Base-by-base conservation (phyloP, 2,113 vertebrate species). In the Sturnira hondurensis region DNA sequence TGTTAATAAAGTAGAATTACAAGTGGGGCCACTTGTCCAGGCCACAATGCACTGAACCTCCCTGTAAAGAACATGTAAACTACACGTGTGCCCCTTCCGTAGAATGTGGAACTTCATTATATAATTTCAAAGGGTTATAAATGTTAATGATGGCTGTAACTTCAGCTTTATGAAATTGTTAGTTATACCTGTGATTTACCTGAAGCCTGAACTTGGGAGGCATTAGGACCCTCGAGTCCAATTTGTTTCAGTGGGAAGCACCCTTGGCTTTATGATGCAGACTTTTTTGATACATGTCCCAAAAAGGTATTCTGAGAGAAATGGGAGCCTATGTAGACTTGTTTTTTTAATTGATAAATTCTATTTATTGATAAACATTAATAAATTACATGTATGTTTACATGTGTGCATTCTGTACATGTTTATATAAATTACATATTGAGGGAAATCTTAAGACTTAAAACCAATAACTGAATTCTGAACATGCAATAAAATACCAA, bases 341-440 rank as follows among this genome's bases (percentile, higher is more conserved):
- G 43, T 63, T 61, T 91, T 95, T 93, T 88, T 70, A 36, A 93
- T 54, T 80, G 26, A 94, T 88, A 74, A 89, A 89, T 94, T 97
- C 56, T 97, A 94, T 94, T 97, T 97, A 97, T 96, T 96, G 78
- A 90, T 87, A 93, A 84, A 85, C 45, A 67, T 82, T 85, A 80
- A 89, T 82, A 95, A 90, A 77, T 31, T 63, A 81, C 15, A 47
- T 22, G 38, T 43, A 33, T 91, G 89, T 96, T 96, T 96, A 89
- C 91, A 91, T 93, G 38, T 91, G 47, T 94, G 22, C 54, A 96
- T 94, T 94, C 71, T 93, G 74, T 97, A 91, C 63, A 76, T 94
- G 56, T 89, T 96, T 88, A 89, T 73, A 78, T 88, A 94, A 71
- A 70, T 26, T 68, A 68, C 77, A 77, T 63, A 95, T 82, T n/a